Percentiles rank a stretch among this genome's conserved stretches.
phyloP scores from a whole-genome alignment of 2,888 invertebrate genomes.

The Patella pellucida region DNA sequence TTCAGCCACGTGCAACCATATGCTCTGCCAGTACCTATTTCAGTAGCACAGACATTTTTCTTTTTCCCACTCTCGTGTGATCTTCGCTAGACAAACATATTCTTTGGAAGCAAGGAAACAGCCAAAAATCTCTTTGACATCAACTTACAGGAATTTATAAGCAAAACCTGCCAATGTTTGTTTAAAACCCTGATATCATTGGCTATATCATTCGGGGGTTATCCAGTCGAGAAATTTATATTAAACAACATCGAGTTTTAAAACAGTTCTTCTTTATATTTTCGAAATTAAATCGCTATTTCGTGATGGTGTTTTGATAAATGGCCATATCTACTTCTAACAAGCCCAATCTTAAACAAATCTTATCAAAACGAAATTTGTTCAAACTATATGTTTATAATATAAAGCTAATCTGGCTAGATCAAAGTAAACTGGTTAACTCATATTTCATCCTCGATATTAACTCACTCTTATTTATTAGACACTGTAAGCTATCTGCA shows the following conservation, averaged over 20 bases:
- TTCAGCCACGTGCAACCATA: constrained; percentile 5
- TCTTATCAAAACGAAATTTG: background rate
- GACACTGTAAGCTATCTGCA: constrained; percentile 15
- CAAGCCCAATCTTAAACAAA: background rate
- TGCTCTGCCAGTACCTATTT: background rate
- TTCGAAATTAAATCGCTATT: constrained; percentile 3
- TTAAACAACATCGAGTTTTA: constrained; percentile 1
- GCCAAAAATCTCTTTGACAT: constrained; percentile 20
- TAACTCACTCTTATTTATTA: constrained; percentile 16
- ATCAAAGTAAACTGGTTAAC: constrained; percentile 7
- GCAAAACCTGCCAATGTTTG: constrained; percentile 11
- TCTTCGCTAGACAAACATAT: constrained; percentile 24
- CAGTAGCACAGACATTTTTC: background rate
- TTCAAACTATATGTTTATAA: constrained; percentile 5
- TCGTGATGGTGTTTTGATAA: background rate
- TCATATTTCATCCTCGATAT: background rate
- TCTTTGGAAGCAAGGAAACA: constrained; percentile 18
- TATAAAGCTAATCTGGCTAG: background rate
- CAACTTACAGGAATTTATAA: constrained; percentile 19
- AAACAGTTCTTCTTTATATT: background rate
- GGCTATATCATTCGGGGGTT: background rate
- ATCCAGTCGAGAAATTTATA: constrained; percentile 9
- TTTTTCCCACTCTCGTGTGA: constrained; percentile 19
- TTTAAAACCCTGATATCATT: background rate
- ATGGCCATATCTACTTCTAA: background rate